Conservation (phyloP, 2,888 invertebrate species). For the Tetanocera ferruginea region DNA sequence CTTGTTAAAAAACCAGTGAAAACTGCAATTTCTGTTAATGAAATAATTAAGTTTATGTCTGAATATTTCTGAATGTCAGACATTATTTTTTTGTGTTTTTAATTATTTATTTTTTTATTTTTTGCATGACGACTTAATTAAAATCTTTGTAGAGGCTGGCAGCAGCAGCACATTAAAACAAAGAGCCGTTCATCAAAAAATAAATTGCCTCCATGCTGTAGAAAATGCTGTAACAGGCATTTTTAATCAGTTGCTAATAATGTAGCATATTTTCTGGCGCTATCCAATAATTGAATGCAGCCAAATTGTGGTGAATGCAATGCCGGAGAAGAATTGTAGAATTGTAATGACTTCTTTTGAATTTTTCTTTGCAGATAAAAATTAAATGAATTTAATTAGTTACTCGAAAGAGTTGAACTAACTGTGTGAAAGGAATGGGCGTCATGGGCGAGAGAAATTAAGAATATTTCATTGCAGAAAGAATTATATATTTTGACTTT, state of each 20-base stretch:
- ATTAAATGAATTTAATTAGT: not conserved
- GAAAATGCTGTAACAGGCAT: conserved; percentile 2
- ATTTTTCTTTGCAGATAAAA: not conserved
- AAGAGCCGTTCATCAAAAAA: not conserved
- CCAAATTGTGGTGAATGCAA: not conserved
- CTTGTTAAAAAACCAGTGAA: not conserved
- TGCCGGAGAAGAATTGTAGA: not conserved
- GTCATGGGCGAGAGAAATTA: no score
- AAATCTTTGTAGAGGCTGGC: not conserved
- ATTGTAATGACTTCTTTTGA: not conserved
- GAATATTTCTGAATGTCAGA: not conserved
- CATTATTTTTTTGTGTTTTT: not conserved
- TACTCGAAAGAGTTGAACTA: no score
- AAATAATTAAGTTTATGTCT: not conserved
- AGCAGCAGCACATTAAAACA: not conserved
- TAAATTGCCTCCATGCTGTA: not conserved
- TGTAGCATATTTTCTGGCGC: not conserved
- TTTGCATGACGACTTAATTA: conserved; percentile 29
- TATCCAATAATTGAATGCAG: not conserved
- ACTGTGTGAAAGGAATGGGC: no score
- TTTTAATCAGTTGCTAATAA: conserved; percentile 16
- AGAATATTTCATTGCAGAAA: no score
- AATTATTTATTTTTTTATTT: no score
- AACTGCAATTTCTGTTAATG: not conserved
- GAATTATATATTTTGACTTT: no score